These are phyloP conservation scores for Melanotaenia boesemani DNA, from an alignment of 2,797 vertebrate genomes.

Conservation along the genomic window DNA sequence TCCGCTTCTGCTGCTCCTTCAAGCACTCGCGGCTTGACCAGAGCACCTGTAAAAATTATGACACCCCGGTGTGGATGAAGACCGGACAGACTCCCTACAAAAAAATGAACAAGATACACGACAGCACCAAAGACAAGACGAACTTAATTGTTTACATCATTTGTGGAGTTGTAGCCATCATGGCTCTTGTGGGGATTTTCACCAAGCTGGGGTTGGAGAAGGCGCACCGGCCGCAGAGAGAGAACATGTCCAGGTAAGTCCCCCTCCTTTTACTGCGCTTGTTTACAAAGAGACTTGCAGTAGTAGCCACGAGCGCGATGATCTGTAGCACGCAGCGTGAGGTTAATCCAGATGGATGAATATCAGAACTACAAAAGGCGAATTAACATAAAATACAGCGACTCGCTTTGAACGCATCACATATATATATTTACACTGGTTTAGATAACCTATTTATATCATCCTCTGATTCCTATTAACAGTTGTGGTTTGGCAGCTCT, in stretches of 20 bases:
- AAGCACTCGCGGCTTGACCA: conserved; percentile 93
- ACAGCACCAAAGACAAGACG: conserved; percentile 96
- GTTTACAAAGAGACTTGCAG: conserved; percentile 66
- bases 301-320: conserved; percentile 50
- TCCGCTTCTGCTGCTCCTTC: conserved; percentile 97
- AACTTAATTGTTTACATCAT: conserved; percentile 99
- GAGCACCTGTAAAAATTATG: conserved; percentile 95
- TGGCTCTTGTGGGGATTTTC: conserved; percentile 99
- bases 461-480: conserved; percentile 14
- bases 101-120: conserved; percentile 89
- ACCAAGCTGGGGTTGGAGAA: conserved; percentile 97
- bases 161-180: conserved; percentile 97
- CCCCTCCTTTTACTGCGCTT: conserved; percentile 49
- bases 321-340: conserved; percentile 42
- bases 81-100: conserved; percentile 92
- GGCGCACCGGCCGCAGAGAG: conserved; percentile 95
- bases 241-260: conserved; percentile 95
- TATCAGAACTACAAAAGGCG: background rate
- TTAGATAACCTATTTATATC: conserved; percentile 46
- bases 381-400: too few species aligned
- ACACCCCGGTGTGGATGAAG: conserved; percentile 94
- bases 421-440: conserved; percentile 9
- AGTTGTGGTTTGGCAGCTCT: background rate
- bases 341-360: background rate
- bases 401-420: background rate